These are phyloP conservation scores for Apodemus speciosus DNA, from an alignment of 2,113 vertebrate genomes.

Conservation along the genomic window DNA sequence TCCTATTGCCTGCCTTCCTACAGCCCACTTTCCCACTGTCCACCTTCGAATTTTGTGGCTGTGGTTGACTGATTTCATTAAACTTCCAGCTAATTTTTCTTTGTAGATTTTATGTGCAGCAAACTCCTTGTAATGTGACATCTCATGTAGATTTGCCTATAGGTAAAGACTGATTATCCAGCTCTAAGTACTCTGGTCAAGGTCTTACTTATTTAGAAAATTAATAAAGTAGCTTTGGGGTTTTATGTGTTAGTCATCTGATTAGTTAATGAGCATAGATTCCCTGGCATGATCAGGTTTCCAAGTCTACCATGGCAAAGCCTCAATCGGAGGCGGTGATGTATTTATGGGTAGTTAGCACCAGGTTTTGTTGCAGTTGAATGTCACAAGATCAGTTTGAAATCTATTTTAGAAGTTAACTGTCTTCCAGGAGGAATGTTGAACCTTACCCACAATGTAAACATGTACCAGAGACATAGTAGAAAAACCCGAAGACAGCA, in stretches of 20 bases:
- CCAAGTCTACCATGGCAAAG: not conserved
- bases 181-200: not conserved
- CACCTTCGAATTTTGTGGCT: not conserved
- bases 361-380: not conserved
- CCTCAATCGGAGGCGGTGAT: not conserved
- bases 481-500: not conserved
- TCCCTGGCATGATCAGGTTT: not conserved
- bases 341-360: not conserved
- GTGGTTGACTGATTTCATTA: slow-evolving; percentile 11
- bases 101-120: slow-evolving; percentile 57
- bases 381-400: not conserved
- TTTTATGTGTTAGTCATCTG: slow-evolving; percentile 32
- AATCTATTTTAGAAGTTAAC: not conserved
- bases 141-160: slow-evolving; percentile 33
- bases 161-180: slow-evolving; percentile 32
- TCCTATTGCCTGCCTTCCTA: fast-evolving
- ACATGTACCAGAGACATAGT: not conserved
- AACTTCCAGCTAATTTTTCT: slow-evolving; percentile 11
- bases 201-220: slow-evolving; percentile 56
- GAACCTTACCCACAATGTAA: not conserved
- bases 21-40: not conserved
- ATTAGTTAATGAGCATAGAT: slow-evolving; percentile 36
- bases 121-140: slow-evolving; percentile 58
- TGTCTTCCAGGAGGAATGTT: not conserved
- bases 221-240: slow-evolving; percentile 7